phyloP scores from a whole-genome alignment of 2,888 invertebrate genomes.

The Chymomyza caudatula region DNA sequence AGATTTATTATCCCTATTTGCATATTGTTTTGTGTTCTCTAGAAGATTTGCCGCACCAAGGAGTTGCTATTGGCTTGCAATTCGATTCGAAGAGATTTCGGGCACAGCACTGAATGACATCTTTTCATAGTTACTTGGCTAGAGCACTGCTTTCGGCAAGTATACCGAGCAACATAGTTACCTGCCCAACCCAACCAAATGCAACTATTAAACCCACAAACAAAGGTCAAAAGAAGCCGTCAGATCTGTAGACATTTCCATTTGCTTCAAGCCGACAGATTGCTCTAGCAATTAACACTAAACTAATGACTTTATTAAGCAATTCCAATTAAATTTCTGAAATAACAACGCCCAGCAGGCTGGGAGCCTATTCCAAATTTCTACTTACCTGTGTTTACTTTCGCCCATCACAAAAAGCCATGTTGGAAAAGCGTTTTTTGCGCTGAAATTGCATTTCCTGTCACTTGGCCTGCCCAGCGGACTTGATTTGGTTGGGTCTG shows the following conservation, averaged over 20 bases:
- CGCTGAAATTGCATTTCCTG: constrained; percentile 71
- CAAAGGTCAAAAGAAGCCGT: background rate
- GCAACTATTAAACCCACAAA: background rate
- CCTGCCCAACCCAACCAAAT: too few relatives aligned
- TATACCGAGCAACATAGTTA: background rate
- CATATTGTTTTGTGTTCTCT: too few relatives aligned
- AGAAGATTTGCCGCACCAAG: too few relatives aligned
- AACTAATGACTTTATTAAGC: constrained; percentile 53
- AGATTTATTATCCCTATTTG: too few relatives aligned
- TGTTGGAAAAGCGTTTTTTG: constrained; percentile 57
- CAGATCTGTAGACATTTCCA: background rate
- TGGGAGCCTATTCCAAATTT: constrained; percentile 30
- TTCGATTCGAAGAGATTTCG: background rate
- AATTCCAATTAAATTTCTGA: constrained; percentile 50
- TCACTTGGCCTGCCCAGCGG: constrained; percentile 50
- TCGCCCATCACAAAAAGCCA: constrained; percentile 58
- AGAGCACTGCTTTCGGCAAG: background rate
- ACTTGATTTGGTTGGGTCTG: background rate
- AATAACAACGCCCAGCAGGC: constrained; percentile 44
- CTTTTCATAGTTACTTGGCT: background rate
- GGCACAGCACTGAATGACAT: background rate
- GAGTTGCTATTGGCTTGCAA: too few relatives aligned
- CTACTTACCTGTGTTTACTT: constrained; percentile 48
- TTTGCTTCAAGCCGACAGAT: background rate
- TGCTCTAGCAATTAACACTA: background rate